These are phyloP conservation scores for Pipa parva DNA, from an alignment of 2,113 vertebrate genomes.

Conservation along the genomic window DNA sequence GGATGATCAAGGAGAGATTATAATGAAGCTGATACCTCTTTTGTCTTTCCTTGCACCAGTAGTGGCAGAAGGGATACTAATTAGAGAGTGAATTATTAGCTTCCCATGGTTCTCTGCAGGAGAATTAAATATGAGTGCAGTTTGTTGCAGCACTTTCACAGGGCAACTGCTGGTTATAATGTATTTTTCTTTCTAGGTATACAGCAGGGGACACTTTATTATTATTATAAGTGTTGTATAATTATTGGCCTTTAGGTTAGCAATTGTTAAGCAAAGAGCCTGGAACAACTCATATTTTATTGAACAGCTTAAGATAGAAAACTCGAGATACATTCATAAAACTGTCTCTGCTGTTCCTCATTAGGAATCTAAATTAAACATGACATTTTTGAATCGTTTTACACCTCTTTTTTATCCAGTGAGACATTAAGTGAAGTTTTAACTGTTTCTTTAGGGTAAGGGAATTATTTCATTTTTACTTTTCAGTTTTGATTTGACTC, in stretches of 20 bases:
- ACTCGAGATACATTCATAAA: too few relatives aligned
- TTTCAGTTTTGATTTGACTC: too few relatives aligned
- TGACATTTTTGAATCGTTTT: too few relatives aligned
- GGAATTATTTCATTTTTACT: too few relatives aligned
- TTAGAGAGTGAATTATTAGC: slow-evolving; percentile 82
- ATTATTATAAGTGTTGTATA: slow-evolving; percentile 79
- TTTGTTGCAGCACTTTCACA: slow-evolving; percentile 63
- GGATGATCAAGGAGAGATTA: slow-evolving; percentile 67
- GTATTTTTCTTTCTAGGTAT: slow-evolving; percentile 73
- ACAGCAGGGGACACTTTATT: slow-evolving; percentile 70
- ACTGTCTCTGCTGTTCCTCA: too few relatives aligned
- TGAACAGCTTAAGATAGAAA: too few relatives aligned
- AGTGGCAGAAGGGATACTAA: slow-evolving; percentile 76
- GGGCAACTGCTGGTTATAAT: slow-evolving; percentile 64
- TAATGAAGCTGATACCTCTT: slow-evolving; percentile 66
- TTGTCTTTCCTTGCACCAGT: slow-evolving; percentile 69
- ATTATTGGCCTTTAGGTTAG: slow-evolving; percentile 74
- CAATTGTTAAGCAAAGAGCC: slow-evolving; percentile 76
- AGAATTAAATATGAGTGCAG: slow-evolving; percentile 73
- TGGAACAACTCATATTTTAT: slow-evolving; percentile 71
- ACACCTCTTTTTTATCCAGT: too few relatives aligned
- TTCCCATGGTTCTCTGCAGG: slow-evolving; percentile 78
- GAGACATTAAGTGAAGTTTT: too few relatives aligned
- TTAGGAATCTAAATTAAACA: too few relatives aligned
- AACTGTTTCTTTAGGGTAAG: too few relatives aligned